phyloP scores from a whole-genome alignment of 2,888 invertebrate species.

The Troilus luridus region DNA sequence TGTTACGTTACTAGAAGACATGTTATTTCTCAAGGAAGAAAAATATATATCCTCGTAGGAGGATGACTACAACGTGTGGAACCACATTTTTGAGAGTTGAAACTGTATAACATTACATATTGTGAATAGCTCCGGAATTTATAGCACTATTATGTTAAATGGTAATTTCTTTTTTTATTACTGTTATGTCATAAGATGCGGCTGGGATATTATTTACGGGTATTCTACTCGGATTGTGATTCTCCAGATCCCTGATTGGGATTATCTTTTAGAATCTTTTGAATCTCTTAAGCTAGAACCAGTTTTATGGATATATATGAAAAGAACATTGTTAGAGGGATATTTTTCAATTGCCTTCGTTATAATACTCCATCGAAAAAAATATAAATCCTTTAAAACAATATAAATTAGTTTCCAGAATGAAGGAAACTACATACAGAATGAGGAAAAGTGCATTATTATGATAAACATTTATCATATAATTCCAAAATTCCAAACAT shows the following conservation, averaged over 20 bases:
- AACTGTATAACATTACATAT: not conserved
- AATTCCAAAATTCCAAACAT: too few species aligned
- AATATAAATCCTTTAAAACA: too few species aligned
- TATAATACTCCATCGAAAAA: too few species aligned
- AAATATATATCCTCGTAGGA: not conserved
- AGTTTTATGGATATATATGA: not conserved
- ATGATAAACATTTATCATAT: too few species aligned
- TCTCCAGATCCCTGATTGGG: not conserved
- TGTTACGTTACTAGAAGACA: not conserved
- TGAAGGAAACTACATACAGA: too few species aligned
- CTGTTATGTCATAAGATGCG: not conserved
- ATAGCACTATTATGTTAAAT: not conserved
- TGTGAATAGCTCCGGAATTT: not conserved
- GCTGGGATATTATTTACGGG: not conserved
- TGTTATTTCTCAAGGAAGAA: not conserved
- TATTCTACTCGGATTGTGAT: not conserved
- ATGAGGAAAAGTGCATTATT: too few species aligned
- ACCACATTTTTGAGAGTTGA: not conserved
- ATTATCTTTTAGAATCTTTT: not conserved
- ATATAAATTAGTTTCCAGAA: too few species aligned
- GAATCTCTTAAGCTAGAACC: not conserved
- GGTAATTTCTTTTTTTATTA: not conserved
- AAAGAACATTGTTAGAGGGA: too few species aligned
- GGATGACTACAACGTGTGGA: not conserved
- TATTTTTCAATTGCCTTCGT: too few species aligned